phyloP scores from a whole-genome alignment of 1,140 invertebrate species.

The Megalopta genalis region DNA sequence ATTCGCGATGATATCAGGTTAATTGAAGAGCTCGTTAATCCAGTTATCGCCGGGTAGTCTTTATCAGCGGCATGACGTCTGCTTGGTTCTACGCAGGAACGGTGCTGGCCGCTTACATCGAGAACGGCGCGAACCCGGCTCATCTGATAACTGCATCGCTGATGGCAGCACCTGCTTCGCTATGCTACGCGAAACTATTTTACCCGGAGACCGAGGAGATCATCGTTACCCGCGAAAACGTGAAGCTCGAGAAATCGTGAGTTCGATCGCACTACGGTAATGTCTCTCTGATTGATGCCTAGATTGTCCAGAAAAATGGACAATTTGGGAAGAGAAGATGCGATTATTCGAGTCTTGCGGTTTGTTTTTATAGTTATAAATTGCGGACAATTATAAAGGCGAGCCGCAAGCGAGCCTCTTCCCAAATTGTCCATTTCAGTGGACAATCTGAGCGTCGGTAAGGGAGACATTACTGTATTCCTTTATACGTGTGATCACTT shows the following conservation, averaged over 20 bases:
- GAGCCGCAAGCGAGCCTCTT: too few species aligned
- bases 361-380: too few species aligned
- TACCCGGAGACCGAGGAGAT: constrained; percentile 93
- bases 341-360: too few species aligned
- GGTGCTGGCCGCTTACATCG: constrained; percentile 94
- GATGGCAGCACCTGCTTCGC: constrained; percentile 96
- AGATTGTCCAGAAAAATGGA: too few species aligned
- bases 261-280: constrained; percentile 14
- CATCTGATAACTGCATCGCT: constrained; percentile 94
- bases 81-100: constrained; percentile 82
- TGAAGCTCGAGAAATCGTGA: constrained; percentile 84
- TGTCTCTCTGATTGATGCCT: too few species aligned
- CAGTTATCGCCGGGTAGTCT: not conserved
- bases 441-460: too few species aligned
- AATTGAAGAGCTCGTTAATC: constrained; percentile 17
- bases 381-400: too few species aligned
- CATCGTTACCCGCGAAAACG: constrained; percentile 85
- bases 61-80: not conserved
- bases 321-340: too few species aligned
- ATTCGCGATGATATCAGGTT: constrained; percentile 96
- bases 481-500: too few species aligned
- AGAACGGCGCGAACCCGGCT: constrained; percentile 91
- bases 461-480: too few species aligned
- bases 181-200: constrained; percentile 93
- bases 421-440: too few species aligned